Evolutionary conservation across 2,797 vertebrate species (phyloP).

Genomic region (Columba guinea): DNA sequence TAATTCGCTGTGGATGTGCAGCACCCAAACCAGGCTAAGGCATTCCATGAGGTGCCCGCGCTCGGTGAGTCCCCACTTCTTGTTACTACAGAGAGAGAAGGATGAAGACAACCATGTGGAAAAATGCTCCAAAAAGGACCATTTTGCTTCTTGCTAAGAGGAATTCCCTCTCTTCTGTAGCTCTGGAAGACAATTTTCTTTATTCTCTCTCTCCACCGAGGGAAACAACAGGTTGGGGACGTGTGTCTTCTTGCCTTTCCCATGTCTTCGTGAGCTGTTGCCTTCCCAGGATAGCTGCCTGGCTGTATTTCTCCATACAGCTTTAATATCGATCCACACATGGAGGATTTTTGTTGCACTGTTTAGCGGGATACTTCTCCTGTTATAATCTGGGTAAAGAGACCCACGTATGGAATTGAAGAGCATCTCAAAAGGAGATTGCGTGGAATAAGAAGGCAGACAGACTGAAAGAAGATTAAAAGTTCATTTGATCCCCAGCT

Average conservation of each 20-base stretch:
- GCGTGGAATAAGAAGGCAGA: conserved; percentile 66
- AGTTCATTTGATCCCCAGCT: conserved; percentile 61
- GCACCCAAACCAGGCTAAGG: rapidly evolving
- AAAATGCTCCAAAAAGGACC: neutral
- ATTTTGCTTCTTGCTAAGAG: neutral
- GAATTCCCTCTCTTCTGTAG: neutral
- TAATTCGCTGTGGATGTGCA: rapidly evolving
- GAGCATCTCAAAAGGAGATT: conserved; percentile 33
- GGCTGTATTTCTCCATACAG: neutral
- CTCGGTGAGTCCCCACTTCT: neutral
- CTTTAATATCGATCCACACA: neutral
- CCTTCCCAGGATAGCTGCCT: conserved; percentile 31
- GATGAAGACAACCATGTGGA: neutral
- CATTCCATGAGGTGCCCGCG: neutral
- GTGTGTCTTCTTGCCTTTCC: conserved; percentile 31
- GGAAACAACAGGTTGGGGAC: conserved; percentile 62
- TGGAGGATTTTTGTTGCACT: neutral
- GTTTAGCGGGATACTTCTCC: neutral
- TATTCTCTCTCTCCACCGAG: neutral
- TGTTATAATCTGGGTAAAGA: neutral
- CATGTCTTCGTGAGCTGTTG: conserved; percentile 4
- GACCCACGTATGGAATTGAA: neutral
- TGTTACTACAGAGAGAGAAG: neutral
- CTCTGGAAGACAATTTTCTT: neutral
- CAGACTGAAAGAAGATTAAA: conserved; percentile 76